Conservation (phyloP, 2,797 vertebrate genomes). For the Sparus aurata region DNA sequence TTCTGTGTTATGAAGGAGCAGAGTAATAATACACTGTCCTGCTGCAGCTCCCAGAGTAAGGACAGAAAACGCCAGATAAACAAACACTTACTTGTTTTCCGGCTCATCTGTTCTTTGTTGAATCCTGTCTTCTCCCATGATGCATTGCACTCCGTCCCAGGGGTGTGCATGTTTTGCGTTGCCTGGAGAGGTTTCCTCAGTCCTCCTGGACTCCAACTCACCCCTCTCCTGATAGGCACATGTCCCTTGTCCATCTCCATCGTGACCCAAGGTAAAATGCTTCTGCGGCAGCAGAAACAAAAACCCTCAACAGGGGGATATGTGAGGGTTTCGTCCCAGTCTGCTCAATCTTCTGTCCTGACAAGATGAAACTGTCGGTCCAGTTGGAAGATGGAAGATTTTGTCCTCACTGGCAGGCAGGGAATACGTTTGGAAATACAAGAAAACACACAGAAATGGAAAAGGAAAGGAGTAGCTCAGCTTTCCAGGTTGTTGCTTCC, state of each 20-base stretch:
- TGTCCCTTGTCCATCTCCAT: slow-evolving; percentile 84
- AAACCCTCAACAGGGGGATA: slow-evolving; percentile 31
- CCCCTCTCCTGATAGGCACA: slow-evolving; percentile 77
- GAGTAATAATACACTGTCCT: slow-evolving; percentile 9
- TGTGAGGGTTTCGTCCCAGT: slow-evolving; percentile 44
- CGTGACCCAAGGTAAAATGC: slow-evolving; percentile 22
- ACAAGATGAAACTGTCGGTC: slow-evolving; percentile 36
- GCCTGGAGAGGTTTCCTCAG: slow-evolving; percentile 74
- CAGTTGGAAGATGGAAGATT: slow-evolving; percentile 49
- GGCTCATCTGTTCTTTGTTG: slow-evolving; percentile 76
- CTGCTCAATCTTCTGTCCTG: slow-evolving; percentile 37
- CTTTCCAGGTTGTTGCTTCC: slow-evolving; percentile 59
- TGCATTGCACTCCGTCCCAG: slow-evolving; percentile 68
- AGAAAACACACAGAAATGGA: slow-evolving; percentile 32
- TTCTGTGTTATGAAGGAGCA: slow-evolving; percentile 22
- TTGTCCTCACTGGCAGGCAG: slow-evolving; percentile 51
- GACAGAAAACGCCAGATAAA: slow-evolving; percentile 61
- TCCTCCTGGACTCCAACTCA: slow-evolving; percentile 83
- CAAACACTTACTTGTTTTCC: slow-evolving; percentile 87
- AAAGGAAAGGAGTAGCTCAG: slow-evolving; percentile 44
- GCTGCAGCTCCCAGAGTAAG: slow-evolving; percentile 33
- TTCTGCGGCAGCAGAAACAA: slow-evolving; percentile 46
- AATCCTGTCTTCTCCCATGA: slow-evolving; percentile 79
- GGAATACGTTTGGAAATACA: slow-evolving; percentile 37
- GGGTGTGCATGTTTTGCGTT: slow-evolving; percentile 60